A percentile compares a stretch with the other conserved stretches of the same genome.
phyloP scores from a whole-genome alignment of 1,140 invertebrate genomes.

The Drosophila azteca region DNA sequence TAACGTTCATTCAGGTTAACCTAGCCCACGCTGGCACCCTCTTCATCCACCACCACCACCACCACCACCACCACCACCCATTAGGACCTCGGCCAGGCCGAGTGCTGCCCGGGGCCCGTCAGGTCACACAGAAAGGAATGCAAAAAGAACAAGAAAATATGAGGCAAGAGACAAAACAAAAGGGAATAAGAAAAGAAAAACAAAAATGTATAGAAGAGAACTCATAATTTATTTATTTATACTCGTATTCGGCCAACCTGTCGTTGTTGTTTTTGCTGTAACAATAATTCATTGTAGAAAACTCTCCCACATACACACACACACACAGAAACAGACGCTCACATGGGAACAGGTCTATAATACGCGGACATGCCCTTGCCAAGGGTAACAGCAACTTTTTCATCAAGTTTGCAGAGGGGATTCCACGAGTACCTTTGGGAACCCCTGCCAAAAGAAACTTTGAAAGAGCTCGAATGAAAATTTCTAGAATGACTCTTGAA shows the following conservation, averaged over 20 bases:
- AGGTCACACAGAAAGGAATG: constrained; percentile 54
- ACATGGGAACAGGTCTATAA: constrained; percentile 29
- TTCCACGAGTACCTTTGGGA: no score
- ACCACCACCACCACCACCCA: not conserved
- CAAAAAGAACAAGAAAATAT: constrained; percentile 41
- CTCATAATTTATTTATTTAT: constrained; percentile 80
- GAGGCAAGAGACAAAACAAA: constrained; percentile 37
- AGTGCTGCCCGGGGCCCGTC: constrained; percentile 39
- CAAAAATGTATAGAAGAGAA: constrained; percentile 51
- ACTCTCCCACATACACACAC: constrained; percentile 36
- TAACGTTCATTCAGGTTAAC: constrained; percentile 47
- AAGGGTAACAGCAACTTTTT: constrained; percentile 15
- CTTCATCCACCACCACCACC: constrained; percentile 2
- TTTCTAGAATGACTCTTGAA: no score
- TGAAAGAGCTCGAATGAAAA: no score
- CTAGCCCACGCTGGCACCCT: constrained; percentile 8
- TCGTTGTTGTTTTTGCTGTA: constrained; percentile 64
- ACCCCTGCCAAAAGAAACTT: no score
- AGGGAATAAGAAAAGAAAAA: constrained; percentile 44
- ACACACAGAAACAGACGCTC: constrained; percentile 1
- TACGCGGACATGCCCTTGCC: constrained; percentile 34
- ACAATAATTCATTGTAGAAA: constrained; percentile 75
- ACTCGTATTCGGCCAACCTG: constrained; percentile 40
- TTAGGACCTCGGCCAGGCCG: constrained; percentile 3
- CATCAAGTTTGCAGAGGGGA: no score